A percentile compares a stretch with the other conserved stretches of the same genome.
Evolutionary conservation across 2,888 invertebrate species (phyloP).

Genomic region (Drosophila mulleri): DNA sequence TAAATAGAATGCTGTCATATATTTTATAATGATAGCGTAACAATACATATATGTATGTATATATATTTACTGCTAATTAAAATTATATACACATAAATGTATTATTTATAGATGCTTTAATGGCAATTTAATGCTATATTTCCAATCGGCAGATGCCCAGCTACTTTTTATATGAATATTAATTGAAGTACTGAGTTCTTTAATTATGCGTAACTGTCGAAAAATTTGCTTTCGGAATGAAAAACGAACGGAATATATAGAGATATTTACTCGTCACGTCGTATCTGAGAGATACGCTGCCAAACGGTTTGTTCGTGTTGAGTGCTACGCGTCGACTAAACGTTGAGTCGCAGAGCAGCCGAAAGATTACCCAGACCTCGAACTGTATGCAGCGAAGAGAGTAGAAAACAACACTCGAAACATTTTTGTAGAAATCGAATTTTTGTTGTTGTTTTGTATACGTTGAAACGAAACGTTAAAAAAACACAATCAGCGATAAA

Average conservation of each 20-base stretch:
- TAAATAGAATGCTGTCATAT: conserved; percentile 28
- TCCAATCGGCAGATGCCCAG: neutral
- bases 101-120: neutral
- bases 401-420: conserved; percentile 32
- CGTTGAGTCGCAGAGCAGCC: conserved; percentile 50
- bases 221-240: neutral
- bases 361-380: conserved; percentile 54
- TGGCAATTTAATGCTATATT: conserved; percentile 6
- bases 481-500: conserved; percentile 65
- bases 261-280: conserved; percentile 59
- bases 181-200: conserved; percentile 6
- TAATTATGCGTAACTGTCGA: conserved; percentile 27
- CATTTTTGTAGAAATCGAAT: conserved; percentile 72
- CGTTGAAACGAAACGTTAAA: conserved; percentile 28
- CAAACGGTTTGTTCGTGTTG: conserved; percentile 75
- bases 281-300: conserved; percentile 77
- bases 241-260: conserved; percentile 43
- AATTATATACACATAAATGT: neutral
- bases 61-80: conserved; percentile 31
- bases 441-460: conserved; percentile 34
- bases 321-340: conserved; percentile 81
- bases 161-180: neutral
- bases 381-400: conserved; percentile 45
- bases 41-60: conserved; percentile 2
- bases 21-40: conserved; percentile 29